Percentiles rank a stretch among this genome's conserved stretches.
phyloP scores from a whole-genome alignment of 2,888 invertebrate genomes.

The Nemapogon koenigi region DNA sequence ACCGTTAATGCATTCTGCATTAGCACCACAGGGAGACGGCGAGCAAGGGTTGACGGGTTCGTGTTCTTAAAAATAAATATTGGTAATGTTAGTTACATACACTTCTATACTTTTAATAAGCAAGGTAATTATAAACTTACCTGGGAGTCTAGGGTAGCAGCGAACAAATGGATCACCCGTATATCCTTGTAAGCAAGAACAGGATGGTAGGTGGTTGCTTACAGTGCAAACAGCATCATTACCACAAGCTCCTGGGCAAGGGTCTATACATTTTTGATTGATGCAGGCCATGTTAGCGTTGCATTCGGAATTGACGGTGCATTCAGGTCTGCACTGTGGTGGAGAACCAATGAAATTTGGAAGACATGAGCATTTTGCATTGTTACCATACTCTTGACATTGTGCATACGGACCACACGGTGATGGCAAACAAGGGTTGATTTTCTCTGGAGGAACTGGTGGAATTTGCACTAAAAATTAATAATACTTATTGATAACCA shows the following conservation, averaged over 20 bases:
- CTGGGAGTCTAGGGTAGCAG: slow-evolving; percentile 38
- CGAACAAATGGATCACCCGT: slow-evolving; percentile 76
- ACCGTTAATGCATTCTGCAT: slow-evolving; percentile 69
- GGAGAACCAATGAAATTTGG: slow-evolving; percentile 78
- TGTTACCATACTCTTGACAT: slow-evolving; percentile 71
- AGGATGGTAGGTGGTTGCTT: slow-evolving; percentile 72
- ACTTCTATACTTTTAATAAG: not conserved
- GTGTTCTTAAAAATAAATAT: slow-evolving; percentile 28
- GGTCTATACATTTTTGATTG: slow-evolving; percentile 74
- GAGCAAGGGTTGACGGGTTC: slow-evolving; percentile 65
- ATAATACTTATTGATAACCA: not conserved
- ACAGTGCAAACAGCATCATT: slow-evolving; percentile 77
- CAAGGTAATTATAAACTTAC: slow-evolving; percentile 22
- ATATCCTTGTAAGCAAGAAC: slow-evolving; percentile 71
- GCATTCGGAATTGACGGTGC: slow-evolving; percentile 75
- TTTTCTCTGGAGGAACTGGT: slow-evolving; percentile 28
- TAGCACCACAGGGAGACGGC: slow-evolving; percentile 75
- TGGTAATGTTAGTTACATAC: slow-evolving; percentile 1
- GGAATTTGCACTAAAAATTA: slow-evolving; percentile 31
- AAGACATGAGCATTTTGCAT: slow-evolving; percentile 74
- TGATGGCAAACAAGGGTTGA: slow-evolving; percentile 73
- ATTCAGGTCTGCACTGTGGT: slow-evolving; percentile 78
- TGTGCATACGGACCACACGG: slow-evolving; percentile 82
- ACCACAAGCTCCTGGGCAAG: slow-evolving; percentile 81
- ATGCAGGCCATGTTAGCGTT: slow-evolving; percentile 72